These are phyloP conservation scores for Meda fulgida DNA, from an alignment of 2,797 vertebrate genomes.

Conservation along the genomic window DNA sequence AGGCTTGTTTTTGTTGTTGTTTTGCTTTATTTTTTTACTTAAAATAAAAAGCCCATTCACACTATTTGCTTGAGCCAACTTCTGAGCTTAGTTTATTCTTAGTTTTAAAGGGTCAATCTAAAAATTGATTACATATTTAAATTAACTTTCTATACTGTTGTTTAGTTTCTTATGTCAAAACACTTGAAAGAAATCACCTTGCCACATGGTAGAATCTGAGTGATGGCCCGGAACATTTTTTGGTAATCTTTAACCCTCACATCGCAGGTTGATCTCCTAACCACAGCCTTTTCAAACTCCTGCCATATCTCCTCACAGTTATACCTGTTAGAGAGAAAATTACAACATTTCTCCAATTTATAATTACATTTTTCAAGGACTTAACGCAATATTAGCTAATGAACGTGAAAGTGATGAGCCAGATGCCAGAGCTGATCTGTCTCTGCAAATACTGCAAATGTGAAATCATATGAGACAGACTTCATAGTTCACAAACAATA, in stretches of 20 bases:
- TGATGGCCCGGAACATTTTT: conserved; percentile 32
- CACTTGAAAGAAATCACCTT: conserved; percentile 20
- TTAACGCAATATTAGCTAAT: background rate
- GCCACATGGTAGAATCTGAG: conserved; percentile 45
- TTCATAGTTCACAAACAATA: conserved; percentile 6
- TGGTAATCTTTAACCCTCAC: conserved; percentile 39
- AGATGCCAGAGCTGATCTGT: conserved; percentile 49
- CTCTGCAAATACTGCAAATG: conserved; percentile 46
- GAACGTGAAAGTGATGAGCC: background rate
- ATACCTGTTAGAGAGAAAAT: conserved; percentile 63
- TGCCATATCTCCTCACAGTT: conserved; percentile 70
- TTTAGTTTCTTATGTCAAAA: background rate
- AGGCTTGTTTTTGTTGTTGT: background rate
- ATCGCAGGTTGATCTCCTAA: conserved; percentile 12
- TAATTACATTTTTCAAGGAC: background rate
- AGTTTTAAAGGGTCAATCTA: background rate
- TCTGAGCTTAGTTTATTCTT: background rate
- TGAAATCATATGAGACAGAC: background rate
- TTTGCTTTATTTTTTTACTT: background rate
- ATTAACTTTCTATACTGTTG: background rate
- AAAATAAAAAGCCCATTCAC: background rate
- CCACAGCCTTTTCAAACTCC: conserved; percentile 38
- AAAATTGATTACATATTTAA: background rate
- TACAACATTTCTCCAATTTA: background rate
- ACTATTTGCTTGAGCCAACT: background rate